Base-by-base conservation (phyloP, 2,888 invertebrate genomes). In the Rhimphoctona megacephalus region DNA sequence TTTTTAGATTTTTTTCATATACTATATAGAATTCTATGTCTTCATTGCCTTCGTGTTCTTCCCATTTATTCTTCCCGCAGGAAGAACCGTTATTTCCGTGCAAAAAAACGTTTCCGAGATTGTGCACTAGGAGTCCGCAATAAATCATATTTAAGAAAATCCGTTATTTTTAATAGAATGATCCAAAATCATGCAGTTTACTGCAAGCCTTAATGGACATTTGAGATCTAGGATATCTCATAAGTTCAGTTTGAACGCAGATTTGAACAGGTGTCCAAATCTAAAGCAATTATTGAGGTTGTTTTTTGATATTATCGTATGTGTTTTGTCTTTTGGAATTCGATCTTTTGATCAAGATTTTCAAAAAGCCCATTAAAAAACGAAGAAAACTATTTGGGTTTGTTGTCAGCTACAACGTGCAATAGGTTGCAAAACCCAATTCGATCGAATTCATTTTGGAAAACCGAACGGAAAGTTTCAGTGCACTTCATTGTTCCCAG, bases 1-100 rank as follows among this genome's bases (percentile, higher is more conserved):
- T 49, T 81, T 79, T 74, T 54, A 78, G 74, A 78, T 81, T 54
- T 81, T 64, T 86, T 61, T 74, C 19, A 39, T 9, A 39, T 9
- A 9, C 39, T 49, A n/a, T 0, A 39, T 33, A 11, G 14, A 6
- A 39, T 19, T 69, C 25, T 46, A 57, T 67, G 49, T 43, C 22
- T 54, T 73, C 22, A 19, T n/a, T 54, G 19, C 30, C 43, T 17
- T 22, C 5, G n/a, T 25, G 22, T 61, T 39, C 19, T 61, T 61
- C 5, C 57, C 17, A 30, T 30, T 39, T 54, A 36, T 73, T 11
- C 22, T 52, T n/a, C 22, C 46, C 7, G 30, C 22, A 54, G n/a
- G n/a, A n/a, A 39, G 17, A 61, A 67, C 11, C n/a, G n/a, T n/a
- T 9, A 67, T 67, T 54, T 54, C 54, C 54, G 22, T 7, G 22